Conservation (phyloP, 2,797 vertebrate genomes). For the Sparus aurata region DNA sequence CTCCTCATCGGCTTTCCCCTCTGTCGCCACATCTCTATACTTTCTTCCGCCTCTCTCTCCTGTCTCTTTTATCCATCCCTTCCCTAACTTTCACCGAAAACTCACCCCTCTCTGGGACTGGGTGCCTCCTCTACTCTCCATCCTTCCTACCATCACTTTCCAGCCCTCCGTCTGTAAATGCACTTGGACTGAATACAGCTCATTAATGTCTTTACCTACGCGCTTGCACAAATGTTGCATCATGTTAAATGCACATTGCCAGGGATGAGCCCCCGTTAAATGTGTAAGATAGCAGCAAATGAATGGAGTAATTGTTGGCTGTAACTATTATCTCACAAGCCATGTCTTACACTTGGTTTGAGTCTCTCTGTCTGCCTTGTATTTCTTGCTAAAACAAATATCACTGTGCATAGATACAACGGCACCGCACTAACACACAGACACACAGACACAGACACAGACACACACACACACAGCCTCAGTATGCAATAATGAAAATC, state of each 20-base stretch:
- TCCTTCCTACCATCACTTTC: conserved; percentile 14
- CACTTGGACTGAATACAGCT: conserved; percentile 3
- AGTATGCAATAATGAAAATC: conserved; percentile 44
- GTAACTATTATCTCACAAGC: conserved; percentile 10
- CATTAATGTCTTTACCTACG: neutral
- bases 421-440: neutral
- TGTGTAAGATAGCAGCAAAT: conserved; percentile 22
- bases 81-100: conserved; percentile 41
- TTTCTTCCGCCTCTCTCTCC: conserved; percentile 19
- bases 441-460: conserved; percentile 12
- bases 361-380: conserved; percentile 23
- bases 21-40: conserved; percentile 3
- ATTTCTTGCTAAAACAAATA: conserved; percentile 21
- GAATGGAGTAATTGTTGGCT: conserved; percentile 28
- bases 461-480: conserved; percentile 15
- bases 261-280: conserved; percentile 29
- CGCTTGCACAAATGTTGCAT: conserved; percentile 1
- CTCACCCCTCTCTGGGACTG: conserved; percentile 48
- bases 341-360: conserved; percentile 8
- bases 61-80: conserved; percentile 12
- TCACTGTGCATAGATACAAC: conserved; percentile 15
- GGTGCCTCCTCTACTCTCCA: conserved; percentile 9
- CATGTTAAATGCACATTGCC: conserved; percentile 27
- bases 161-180: neutral
- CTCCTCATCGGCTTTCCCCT: conserved; percentile 18